phyloP scores from a whole-genome alignment of 2,797 vertebrate genomes.

The Crocodylus rhombifer region DNA sequence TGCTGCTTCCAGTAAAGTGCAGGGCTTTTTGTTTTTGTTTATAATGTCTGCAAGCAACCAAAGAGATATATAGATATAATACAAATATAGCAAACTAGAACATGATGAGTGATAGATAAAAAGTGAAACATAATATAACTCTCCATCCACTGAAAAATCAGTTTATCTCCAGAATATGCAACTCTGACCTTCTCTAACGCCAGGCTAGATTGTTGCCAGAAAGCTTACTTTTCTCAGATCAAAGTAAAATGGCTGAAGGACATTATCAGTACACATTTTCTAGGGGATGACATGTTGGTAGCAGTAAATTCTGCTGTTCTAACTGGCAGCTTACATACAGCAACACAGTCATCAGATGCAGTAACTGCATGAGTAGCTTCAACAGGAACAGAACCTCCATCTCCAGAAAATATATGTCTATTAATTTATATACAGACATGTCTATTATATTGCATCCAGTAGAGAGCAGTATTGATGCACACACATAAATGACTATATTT shows the following conservation, averaged over 20 bases:
- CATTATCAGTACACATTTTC: background rate
- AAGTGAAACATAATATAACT: background rate
- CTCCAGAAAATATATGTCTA: background rate
- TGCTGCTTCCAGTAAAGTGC: no score
- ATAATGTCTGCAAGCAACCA: no score
- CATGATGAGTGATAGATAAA: background rate
- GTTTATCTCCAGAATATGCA: background rate
- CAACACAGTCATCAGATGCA: background rate
- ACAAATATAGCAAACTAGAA: background rate
- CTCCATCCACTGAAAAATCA: background rate
- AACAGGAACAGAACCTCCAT: background rate
- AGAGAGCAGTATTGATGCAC: constrained; percentile 55
- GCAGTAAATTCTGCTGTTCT: background rate
- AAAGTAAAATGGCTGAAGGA: background rate
- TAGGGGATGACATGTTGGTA: background rate
- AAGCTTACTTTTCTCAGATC: background rate
- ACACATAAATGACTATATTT: background rate
- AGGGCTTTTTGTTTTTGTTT: no score
- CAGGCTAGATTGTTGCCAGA: background rate
- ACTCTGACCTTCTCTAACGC: background rate
- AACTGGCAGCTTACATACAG: background rate
- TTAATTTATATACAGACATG: background rate
- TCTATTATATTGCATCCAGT: constrained; percentile 31
- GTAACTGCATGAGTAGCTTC: background rate
- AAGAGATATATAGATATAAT: background rate